A percentile compares a stretch with the other conserved stretches of the same genome.
phyloP scores from a whole-genome alignment of 2,113 vertebrate genomes.

The Ovibos moschatus region DNA sequence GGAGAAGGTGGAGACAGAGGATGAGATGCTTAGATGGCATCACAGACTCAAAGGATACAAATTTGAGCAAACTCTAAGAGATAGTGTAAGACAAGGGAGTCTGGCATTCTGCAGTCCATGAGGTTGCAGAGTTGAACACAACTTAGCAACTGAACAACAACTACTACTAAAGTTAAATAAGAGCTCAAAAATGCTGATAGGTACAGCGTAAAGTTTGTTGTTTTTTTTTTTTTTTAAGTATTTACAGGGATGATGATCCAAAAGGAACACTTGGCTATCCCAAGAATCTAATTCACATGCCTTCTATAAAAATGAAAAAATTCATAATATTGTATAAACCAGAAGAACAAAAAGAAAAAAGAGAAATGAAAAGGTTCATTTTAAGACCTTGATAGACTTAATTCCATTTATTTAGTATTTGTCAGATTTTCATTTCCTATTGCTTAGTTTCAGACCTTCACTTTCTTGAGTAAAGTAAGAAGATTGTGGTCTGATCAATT shows the following conservation, averaged over 20 bases:
- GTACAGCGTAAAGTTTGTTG: neutral
- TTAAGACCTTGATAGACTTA: neutral
- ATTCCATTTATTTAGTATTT: neutral
- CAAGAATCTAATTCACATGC: neutral
- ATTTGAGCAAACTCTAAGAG: neutral
- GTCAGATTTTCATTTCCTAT: neutral
- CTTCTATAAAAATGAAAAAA: neutral
- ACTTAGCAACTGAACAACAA: neutral
- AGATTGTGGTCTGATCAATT: neutral
- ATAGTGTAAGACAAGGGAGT: neutral
- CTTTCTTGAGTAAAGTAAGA: conserved; percentile 9
- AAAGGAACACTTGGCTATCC: neutral
- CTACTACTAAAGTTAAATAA: conserved; percentile 9
- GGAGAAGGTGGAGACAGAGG: neutral
- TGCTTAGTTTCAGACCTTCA: neutral
- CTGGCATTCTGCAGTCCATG: neutral
- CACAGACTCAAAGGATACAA: neutral
- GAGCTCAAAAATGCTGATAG: neutral
- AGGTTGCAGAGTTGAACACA: neutral
- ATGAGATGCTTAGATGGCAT: neutral
- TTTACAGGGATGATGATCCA: neutral
- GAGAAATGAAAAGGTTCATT: neutral
- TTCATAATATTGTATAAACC: neutral
- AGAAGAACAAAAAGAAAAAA: neutral
- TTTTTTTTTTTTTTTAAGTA: neutral